Conservation (phyloP, 2,888 invertebrate genomes). For the Dasypogon diadema region DNA sequence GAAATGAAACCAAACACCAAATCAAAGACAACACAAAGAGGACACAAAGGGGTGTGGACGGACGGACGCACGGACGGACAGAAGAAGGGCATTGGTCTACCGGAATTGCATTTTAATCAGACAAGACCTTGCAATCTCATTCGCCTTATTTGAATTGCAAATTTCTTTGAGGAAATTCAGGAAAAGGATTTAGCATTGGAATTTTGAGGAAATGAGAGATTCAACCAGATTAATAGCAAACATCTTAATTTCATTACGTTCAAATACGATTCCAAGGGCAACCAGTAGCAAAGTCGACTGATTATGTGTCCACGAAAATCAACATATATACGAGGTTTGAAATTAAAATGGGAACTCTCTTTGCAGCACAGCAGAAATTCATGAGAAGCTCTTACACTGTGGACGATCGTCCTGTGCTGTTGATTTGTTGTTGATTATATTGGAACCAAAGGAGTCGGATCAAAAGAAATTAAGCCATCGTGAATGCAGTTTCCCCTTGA, state of each 20-base stretch:
- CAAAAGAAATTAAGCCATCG: no score
- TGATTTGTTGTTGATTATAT: no score
- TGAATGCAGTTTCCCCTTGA: no score
- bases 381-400: no score
- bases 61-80: neutral
- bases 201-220: neutral
- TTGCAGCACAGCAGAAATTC: no score
- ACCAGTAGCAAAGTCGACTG: neutral
- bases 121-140: constrained; percentile 43
- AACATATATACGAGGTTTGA: constrained; percentile 27
- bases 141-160: constrained; percentile 44
- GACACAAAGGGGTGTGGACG: neutral
- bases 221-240: constrained; percentile 35
- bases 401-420: no score
- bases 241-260: constrained; percentile 39
- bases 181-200: constrained; percentile 3
- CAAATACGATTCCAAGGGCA: constrained; percentile 20
- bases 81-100: constrained; percentile 20
- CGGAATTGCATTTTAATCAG: constrained; percentile 48
- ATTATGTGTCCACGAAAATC: constrained; percentile 21
- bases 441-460: no score
- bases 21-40: neutral
- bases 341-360: neutral
- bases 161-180: constrained; percentile 31
- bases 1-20: neutral